Base-by-base conservation (phyloP, 1,140 invertebrate genomes). In the Trachymyrmex septentrionalis region DNA sequence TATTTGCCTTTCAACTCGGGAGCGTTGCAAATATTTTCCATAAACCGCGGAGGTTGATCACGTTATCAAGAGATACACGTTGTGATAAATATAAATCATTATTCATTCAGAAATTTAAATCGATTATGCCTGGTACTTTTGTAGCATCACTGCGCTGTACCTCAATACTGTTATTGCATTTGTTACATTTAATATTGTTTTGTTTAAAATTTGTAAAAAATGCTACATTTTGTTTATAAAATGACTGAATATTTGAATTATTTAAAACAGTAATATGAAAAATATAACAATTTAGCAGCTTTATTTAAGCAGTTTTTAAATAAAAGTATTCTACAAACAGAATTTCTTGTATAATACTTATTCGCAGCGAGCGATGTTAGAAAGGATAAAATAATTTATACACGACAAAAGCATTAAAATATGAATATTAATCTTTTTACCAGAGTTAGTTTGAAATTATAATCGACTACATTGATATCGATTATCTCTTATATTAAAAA, bases 1-100 rank as follows among this genome's bases (percentile, higher is more conserved):
- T 84, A 84, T 84, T 84, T 84, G 80, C 69, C 55, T 61, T 67
- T 44, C 80, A 73, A 84, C 80, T 84, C 44, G 16, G 69, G 19
- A 73, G 61, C 69, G 80, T 61, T 75, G 53, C 69, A 48, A 48
- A 75, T 57, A 61, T 84, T 84, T 84, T 84, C 80, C 55, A 44
- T 44, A 84, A 84, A 75, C 80, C 80, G 34, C 80, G 78, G 48
- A 77, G 27, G 77, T 55, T 80, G 63, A 84, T 84, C 69, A 73
- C 38, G 69, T 75, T 75, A 73, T 48, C 69, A 27, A 34, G 44
- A 21, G 53, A 50, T 14, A 75, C 57, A 81, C 14, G 38, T 61
- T 84, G 50, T 75, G 55, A 73, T 73, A 75, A 61, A 84, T 84
- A 59, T 73, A 73, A 73, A 82, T 82, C 21, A 69, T 78, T 48